A percentile compares a stretch with the other conserved stretches of the same genome.
These are phyloP conservation scores for Leptodactylus fuscus DNA, from an alignment of 2,113 vertebrate species.

Conservation along the genomic window DNA sequence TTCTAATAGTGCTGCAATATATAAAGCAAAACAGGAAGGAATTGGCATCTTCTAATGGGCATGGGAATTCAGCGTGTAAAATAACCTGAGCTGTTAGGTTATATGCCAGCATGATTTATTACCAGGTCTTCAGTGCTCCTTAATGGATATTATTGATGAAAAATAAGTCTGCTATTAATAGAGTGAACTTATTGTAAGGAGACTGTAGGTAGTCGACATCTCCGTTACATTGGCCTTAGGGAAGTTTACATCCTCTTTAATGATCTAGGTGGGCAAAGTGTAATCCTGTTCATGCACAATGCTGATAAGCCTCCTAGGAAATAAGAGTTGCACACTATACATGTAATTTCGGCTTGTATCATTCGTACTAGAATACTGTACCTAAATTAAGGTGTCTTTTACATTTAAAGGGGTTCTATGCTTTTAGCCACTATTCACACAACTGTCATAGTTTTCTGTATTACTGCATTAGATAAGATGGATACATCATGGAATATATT, in stretches of 20 bases:
- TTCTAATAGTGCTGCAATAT: background rate
- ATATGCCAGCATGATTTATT: constrained; percentile 47
- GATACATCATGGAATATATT: too few relatives aligned
- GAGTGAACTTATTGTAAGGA: background rate
- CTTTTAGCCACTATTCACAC: too few relatives aligned
- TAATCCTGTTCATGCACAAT: background rate
- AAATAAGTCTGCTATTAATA: constrained; percentile 37
- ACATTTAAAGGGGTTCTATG: too few relatives aligned
- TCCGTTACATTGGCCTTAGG: background rate
- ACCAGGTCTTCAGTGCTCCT: constrained; percentile 22
- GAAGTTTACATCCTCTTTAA: constrained; percentile 1
- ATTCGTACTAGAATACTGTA: background rate
- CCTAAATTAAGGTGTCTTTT: background rate
- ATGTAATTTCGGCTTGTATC: background rate
- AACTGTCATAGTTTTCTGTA: too few relatives aligned
- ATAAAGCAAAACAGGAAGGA: background rate
- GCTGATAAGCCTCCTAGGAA: background rate
- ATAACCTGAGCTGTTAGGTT: background rate
- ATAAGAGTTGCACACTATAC: background rate
- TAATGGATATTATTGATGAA: constrained; percentile 42
- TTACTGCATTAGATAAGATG: too few relatives aligned
- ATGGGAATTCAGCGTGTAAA: constrained; percentile 8
- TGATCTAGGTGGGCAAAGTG: background rate
- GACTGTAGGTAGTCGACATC: background rate
- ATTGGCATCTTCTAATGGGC: constrained; percentile 23